Evolutionary conservation across 1,140 invertebrate species (phyloP).

Genomic region (Ericerus pela): DNA sequence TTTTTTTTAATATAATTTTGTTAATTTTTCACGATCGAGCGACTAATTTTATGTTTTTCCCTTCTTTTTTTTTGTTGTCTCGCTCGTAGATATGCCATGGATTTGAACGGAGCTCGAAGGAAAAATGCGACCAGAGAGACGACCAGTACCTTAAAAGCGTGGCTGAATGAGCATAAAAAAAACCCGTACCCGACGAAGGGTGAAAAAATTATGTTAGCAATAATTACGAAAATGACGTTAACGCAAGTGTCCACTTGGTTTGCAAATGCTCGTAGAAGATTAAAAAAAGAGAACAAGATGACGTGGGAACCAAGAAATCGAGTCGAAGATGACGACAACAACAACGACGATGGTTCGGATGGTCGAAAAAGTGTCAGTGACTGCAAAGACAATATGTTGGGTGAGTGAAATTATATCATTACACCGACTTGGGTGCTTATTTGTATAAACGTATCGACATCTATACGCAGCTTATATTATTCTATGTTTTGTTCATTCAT

Average conservation of each 20-base stretch:
- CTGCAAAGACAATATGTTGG: conserved; percentile 43
- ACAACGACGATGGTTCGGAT: conserved; percentile 64
- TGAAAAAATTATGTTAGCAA: conserved; percentile 97
- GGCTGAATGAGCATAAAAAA: conserved; percentile 97
- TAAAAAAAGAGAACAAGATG: conserved; percentile 99
- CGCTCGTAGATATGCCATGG: conserved; percentile 69
- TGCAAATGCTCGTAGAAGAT: conserved; percentile 82
- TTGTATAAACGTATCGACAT: no score
- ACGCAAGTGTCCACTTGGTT: conserved; percentile 99
- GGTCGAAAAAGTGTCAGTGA: conserved; percentile 62
- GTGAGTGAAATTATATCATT: neutral
- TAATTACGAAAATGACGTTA: conserved; percentile 97
- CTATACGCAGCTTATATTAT: no score
- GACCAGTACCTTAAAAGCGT: conserved; percentile 90
- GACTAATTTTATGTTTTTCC: neutral
- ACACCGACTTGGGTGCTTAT: no score
- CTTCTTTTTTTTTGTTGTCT: conserved; percentile 19
- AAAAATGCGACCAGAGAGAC: conserved; percentile 97
- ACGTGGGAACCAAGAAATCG: conserved; percentile 89
- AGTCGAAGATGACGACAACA: conserved; percentile 76
- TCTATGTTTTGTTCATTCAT: no score
- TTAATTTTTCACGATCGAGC: neutral
- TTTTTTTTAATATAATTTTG: neutral
- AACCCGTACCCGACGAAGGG: conserved; percentile 98
- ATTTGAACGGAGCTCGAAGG: conserved; percentile 72